A percentile compares a stretch with the other conserved stretches of the same genome.
Evolutionary conservation across 2,797 vertebrate genomes (phyloP).

Genomic region (Sus cebifrons): DNA sequence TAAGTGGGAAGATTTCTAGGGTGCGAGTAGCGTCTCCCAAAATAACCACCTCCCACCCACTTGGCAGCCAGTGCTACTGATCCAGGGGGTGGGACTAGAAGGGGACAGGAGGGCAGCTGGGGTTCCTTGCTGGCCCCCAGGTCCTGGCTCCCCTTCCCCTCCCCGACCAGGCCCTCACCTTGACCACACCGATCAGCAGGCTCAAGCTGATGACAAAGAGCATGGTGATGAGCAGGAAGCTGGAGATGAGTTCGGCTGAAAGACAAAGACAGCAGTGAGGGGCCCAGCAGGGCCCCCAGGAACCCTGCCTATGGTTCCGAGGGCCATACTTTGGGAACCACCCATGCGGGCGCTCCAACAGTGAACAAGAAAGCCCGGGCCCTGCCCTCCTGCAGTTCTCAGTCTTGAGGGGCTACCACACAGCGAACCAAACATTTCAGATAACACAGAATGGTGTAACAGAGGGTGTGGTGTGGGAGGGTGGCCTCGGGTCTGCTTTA

Average conservation of each 20-base stretch:
- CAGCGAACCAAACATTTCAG: not conserved
- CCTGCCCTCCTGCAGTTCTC: not conserved
- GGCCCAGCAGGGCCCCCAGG: accelerated
- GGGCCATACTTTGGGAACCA: not conserved
- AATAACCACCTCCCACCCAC: not conserved
- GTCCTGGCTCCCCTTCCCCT: conserved; percentile 39
- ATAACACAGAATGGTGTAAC: not conserved
- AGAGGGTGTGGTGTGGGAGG: accelerated
- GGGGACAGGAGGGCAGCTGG: not conserved
- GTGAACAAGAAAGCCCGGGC: not conserved
- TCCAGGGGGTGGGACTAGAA: accelerated
- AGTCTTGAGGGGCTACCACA: not conserved
- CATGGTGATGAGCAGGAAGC: conserved; percentile 90
- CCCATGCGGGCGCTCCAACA: accelerated
- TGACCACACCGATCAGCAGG: conserved; percentile 89
- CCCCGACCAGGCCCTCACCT: conserved; percentile 85
- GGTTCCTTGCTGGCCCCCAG: not conserved
- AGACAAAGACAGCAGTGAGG: conserved; percentile 37
- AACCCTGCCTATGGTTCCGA: accelerated
- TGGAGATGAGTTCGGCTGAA: conserved; percentile 90
- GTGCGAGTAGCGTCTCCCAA: not conserved
- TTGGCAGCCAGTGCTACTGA: not conserved
- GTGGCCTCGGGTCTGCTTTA: not conserved
- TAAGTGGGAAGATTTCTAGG: not conserved
- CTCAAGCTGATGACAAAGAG: conserved; percentile 90